Conservation (phyloP, 1,140 invertebrate species). For the Paraescarpia echinospica region DNA sequence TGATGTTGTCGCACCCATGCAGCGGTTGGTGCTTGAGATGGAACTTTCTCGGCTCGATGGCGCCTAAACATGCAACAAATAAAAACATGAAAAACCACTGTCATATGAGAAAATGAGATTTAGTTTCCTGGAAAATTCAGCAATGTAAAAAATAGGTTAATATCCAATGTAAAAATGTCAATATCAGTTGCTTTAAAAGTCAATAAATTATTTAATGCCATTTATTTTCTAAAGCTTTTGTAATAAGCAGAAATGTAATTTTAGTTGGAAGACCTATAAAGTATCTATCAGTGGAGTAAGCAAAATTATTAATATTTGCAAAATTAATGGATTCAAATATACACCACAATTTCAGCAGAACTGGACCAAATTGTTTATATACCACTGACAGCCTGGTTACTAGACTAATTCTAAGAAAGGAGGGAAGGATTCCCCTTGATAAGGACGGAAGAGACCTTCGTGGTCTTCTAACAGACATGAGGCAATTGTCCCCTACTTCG, state of each 20-base stretch:
- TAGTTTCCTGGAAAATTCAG: no score
- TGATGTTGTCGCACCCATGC: not conserved
- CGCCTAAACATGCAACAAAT: not conserved
- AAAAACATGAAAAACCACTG: not conserved
- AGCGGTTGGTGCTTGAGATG: not conserved
- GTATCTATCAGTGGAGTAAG: not conserved
- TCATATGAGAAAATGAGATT: not conserved
- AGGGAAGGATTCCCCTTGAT: constrained; percentile 84
- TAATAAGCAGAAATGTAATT: not conserved
- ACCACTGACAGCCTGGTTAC: not conserved
- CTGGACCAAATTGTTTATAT: not conserved
- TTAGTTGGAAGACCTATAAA: not conserved
- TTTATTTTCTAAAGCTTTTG: not conserved
- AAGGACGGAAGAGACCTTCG: constrained; percentile 75
- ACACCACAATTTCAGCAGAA: not conserved
- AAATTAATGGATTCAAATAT: not conserved
- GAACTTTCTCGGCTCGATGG: not conserved
- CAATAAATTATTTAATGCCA: not conserved
- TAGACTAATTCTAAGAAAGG: constrained; percentile 84
- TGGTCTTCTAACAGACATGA: constrained; percentile 62
- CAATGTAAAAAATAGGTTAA: not conserved
- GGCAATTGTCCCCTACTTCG: constrained; percentile 50
- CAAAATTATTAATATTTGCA: not conserved
- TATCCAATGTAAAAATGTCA: not conserved
- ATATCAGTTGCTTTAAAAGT: not conserved